A percentile compares a stretch with the other conserved stretches of the same genome.
Conservation (phyloP, 2,888 invertebrate species). For the Sminthurides aquaticus region DNA sequence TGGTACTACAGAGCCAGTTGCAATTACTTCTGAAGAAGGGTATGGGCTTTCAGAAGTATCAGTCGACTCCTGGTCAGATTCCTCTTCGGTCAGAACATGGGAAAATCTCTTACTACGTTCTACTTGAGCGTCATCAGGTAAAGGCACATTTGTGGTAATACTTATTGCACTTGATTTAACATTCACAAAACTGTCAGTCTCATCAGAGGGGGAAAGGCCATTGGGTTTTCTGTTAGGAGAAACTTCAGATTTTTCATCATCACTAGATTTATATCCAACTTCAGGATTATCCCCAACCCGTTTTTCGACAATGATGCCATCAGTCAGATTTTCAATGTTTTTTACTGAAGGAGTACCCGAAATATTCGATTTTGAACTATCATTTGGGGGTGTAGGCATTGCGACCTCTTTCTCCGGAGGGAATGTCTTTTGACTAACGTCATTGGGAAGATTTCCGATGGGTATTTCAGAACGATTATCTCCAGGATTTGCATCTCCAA, state of each 20-base stretch:
- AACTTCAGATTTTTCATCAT: too few species aligned
- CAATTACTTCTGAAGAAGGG: background rate
- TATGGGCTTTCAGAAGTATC: background rate
- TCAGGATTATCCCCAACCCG: too few species aligned
- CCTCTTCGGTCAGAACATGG: background rate
- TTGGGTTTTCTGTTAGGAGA: background rate
- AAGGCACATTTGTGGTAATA: conserved; percentile 17
- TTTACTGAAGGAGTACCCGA: too few species aligned
- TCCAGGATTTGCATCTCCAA: too few species aligned
- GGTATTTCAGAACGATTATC: too few species aligned
- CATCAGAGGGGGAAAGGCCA: conserved; percentile 12
- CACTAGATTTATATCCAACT: too few species aligned
- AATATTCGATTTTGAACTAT: too few species aligned
- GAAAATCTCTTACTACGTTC: background rate
- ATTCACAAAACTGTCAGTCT: conserved; percentile 24
- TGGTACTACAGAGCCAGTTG: background rate
- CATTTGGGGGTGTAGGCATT: too few species aligned
- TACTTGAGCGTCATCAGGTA: conserved; percentile 3
- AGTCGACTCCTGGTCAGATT: background rate
- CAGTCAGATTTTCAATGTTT: background rate
- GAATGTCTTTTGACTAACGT: too few species aligned
- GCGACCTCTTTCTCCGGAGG: too few species aligned
- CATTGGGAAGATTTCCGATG: too few species aligned
- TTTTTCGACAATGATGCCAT: too few species aligned
- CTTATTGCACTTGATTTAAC: conserved; percentile 20